phyloP scores from a whole-genome alignment of 1,140 invertebrate genomes.

The Hyles euphorbiae region DNA sequence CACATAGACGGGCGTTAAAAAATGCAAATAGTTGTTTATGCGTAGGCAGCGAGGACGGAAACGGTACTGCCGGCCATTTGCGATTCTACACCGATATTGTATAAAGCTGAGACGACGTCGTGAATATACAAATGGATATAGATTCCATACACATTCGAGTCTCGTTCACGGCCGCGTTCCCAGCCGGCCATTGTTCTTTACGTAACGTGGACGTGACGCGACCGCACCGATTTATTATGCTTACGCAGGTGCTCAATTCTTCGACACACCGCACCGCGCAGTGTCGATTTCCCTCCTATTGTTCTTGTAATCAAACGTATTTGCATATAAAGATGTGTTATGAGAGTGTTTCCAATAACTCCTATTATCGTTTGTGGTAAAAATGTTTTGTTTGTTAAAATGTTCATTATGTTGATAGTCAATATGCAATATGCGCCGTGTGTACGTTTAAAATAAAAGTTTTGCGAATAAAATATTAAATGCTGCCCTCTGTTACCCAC shows the following conservation, averaged over 20 bases:
- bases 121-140: slow-evolving; percentile 59
- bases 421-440: too few species aligned
- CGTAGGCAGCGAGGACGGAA: slow-evolving; percentile 33
- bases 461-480: too few species aligned
- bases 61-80: slow-evolving; percentile 53
- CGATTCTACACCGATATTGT: slow-evolving; percentile 57
- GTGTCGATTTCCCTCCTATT: slow-evolving; percentile 63
- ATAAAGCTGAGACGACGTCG: slow-evolving; percentile 48
- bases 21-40: slow-evolving; percentile 51
- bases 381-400: too few species aligned
- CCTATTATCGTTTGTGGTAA: too few species aligned
- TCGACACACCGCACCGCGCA: slow-evolving; percentile 12
- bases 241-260: slow-evolving; percentile 45
- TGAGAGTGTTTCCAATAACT: too few species aligned
- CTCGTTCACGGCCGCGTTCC: slow-evolving; percentile 65
- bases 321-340: slow-evolving; percentile 17
- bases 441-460: too few species aligned
- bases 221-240: slow-evolving; percentile 48
- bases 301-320: slow-evolving; percentile 54
- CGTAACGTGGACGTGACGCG: slow-evolving; percentile 60
- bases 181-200: slow-evolving; percentile 69
- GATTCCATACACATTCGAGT: slow-evolving; percentile 46
- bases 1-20: slow-evolving; percentile 27
- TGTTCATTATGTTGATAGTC: too few species aligned
- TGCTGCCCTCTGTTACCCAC: too few species aligned